Conservation (phyloP, 2,797 vertebrate species). For the Melanogrammus aeglefinus region DNA sequence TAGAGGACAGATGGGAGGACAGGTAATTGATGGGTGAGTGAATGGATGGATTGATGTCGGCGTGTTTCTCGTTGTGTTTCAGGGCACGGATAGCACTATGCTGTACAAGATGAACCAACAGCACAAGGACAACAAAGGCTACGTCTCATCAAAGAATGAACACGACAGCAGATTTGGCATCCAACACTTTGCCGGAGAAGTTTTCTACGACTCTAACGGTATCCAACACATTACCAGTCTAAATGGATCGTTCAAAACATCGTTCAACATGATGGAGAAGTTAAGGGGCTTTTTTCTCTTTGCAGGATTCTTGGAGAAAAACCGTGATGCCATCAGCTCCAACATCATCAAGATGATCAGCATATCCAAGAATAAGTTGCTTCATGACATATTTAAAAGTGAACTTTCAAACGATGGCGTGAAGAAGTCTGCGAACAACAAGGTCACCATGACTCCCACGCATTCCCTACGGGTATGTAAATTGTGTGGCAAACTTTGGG, state of each 20-base stretch:
- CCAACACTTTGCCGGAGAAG: conserved; percentile 84
- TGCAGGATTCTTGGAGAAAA: conserved; percentile 93
- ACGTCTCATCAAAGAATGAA: conserved; percentile 75
- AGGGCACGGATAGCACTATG: conserved; percentile 91
- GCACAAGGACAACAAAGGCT: conserved; percentile 74
- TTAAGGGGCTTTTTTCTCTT: neutral
- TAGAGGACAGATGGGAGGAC: neutral
- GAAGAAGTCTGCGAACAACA: conserved; percentile 47
- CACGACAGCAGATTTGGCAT: conserved; percentile 84
- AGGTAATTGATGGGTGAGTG: neutral
- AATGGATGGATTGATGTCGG: neutral
- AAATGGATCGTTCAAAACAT: neutral
- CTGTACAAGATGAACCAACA: conserved; percentile 82
- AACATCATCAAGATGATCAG: conserved; percentile 81
- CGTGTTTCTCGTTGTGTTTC: conserved; percentile 11
- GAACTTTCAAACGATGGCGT: conserved; percentile 49
- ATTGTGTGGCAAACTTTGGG: neutral
- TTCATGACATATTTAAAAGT: conserved; percentile 78
- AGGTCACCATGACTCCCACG: conserved; percentile 63
- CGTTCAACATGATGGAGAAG: neutral
- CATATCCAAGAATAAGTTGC: conserved; percentile 82
- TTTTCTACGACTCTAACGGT: conserved; percentile 87
- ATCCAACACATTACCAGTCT: neutral
- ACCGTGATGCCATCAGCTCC: conserved; percentile 83
- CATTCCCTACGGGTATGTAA: conserved; percentile 60